Percentiles rank a stretch among this genome's conserved stretches.
Evolutionary conservation across 2,797 vertebrate species (phyloP).

Genomic region (Protonibea diacanthus): DNA sequence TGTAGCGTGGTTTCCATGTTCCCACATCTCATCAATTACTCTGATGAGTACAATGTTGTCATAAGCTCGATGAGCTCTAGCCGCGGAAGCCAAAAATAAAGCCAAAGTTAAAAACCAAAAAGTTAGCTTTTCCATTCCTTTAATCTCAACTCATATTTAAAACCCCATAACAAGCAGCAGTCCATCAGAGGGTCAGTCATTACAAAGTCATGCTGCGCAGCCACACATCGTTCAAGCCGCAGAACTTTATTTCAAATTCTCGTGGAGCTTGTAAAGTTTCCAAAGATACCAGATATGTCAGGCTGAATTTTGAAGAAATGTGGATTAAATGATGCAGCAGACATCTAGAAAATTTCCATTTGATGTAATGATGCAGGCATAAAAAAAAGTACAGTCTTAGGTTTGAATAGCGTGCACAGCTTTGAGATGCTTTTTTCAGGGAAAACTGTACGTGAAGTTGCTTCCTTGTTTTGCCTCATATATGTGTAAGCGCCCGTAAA

Average conservation of each 20-base stretch:
- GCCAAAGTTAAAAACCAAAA: neutral
- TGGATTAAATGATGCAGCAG: conserved; percentile 25
- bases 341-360: neutral
- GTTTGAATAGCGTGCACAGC: neutral
- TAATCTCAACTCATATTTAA: conserved; percentile 13
- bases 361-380: neutral
- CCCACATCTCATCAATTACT: neutral
- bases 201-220: conserved; percentile 29
- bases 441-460: neutral
- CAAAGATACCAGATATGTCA: neutral
- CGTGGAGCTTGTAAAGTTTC: conserved; percentile 9
- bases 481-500: neutral
- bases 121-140: neutral
- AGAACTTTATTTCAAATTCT: neutral
- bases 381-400: neutral
- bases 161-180: conserved; percentile 35
- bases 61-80: neutral
- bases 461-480: neutral
- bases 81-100: neutral
- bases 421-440: neutral
- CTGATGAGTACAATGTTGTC: neutral
- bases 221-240: neutral
- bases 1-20: neutral
- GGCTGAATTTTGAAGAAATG: neutral
- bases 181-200: neutral